Evolutionary conservation across 2,113 vertebrate genomes (phyloP).

Genomic region (Asarcornis scutulata): DNA sequence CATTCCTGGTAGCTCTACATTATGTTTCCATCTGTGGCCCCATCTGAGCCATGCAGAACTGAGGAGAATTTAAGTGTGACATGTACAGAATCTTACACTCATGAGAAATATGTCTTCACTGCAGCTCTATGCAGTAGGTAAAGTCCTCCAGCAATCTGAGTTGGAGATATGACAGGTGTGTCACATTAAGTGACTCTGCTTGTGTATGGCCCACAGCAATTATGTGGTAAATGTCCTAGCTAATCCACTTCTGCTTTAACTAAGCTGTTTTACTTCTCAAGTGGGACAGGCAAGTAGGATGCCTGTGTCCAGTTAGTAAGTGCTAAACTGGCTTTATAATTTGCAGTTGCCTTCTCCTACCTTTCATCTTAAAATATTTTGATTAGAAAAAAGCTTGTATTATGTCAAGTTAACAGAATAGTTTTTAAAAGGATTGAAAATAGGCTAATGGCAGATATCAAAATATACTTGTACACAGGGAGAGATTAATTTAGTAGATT

Average conservation of each 20-base stretch:
- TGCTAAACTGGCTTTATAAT: not conserved
- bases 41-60: not conserved
- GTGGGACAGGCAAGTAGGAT: not conserved
- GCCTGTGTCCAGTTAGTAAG: not conserved
- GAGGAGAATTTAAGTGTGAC: not conserved
- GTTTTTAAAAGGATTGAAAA: conserved; percentile 3
- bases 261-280: not conserved
- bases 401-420: not conserved
- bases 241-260: not conserved
- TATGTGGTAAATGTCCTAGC: not conserved
- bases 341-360: not conserved
- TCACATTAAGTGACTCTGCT: fast-evolving
- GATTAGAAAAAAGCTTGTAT: not conserved
- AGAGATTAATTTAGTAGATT: conserved; percentile 18
- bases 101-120: not conserved
- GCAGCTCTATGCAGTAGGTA: not conserved
- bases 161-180: fast-evolving
- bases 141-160: not conserved
- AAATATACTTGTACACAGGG: not conserved
- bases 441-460: not conserved
- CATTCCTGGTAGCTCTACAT: not conserved
- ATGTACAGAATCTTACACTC: not conserved
- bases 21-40: not conserved
- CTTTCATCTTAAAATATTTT: not conserved
- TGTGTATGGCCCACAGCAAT: not conserved